Base-by-base conservation (phyloP, 2,888 invertebrate species). In the Catocala nupta region DNA sequence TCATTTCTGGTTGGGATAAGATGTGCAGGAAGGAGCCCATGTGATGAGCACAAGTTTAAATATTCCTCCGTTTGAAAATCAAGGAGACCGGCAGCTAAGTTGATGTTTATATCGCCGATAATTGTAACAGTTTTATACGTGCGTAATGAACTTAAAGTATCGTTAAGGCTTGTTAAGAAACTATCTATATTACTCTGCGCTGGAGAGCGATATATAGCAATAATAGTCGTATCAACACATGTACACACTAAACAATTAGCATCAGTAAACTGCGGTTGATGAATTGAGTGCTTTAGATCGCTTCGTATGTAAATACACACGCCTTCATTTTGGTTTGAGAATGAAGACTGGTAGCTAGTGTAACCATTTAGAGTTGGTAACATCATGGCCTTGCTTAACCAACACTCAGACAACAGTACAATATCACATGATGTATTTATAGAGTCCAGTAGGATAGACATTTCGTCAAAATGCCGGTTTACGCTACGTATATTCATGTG, bases 11-110 rank as follows among this genome's bases (percentile, higher is more conserved):
- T 50, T 10, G 7, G 7, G 2, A 34, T 5, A 5, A 11, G 10
- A n/a, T 50, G 50, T 4, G 50, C 50, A 3, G 50, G 50, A 11
- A 50, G 50, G 2, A 50, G 50, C 10, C 34, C 50, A 50, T 50
- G 25, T 5, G 25, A 25, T 11, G 50, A 5, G 11, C 25, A 34
- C 10, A 50, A 6, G n/a, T 34, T 50, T 50, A 34, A 34, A 7
- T 50, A 34, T 34, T 50, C 34, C 3, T 11, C 9, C 8, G 33
- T 50, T 34, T 11, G 3, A 34, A 3, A 6, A 11, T 34, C 8
- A 50, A 34, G 13, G 33, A 11, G 6, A 50, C 34, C 8, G 33
- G 33, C 5, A 50, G 33, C 5, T n/a, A n/a, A n/a, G n/a, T n/a
- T n/a, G n/a, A n/a, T n/a, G n/a, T n/a, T n/a, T n/a, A n/a, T n/a